Conservation (phyloP, 2,888 invertebrate genomes). For the Chydorus sphaericus region DNA sequence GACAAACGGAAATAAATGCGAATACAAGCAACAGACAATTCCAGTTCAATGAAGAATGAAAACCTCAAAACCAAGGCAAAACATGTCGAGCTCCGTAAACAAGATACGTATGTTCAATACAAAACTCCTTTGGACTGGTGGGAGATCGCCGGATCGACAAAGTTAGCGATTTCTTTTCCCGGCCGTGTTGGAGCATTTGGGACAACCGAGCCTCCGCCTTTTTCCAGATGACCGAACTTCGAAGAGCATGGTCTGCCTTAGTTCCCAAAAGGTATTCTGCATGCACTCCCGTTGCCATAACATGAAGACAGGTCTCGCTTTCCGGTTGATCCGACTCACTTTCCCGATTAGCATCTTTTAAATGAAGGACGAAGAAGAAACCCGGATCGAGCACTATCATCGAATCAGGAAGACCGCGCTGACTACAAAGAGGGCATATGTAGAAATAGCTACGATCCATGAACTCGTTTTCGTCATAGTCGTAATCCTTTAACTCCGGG, state of each 20-base stretch:
- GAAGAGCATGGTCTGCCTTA: not conserved
- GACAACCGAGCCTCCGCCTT: not conserved
- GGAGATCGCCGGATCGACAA: not conserved
- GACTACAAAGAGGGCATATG: not conserved
- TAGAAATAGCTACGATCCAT: not conserved
- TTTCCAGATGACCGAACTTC: not conserved
- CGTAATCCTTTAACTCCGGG: not conserved
- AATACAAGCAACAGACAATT: no score
- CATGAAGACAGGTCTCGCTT: not conserved
- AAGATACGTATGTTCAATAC: not conserved
- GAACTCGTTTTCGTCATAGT: not conserved
- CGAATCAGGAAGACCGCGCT: not conserved
- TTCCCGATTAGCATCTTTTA: no score
- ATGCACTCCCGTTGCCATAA: not conserved
- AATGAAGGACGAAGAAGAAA: not conserved
- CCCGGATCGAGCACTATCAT: not conserved
- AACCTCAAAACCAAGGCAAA: not conserved
- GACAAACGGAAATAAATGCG: no score
- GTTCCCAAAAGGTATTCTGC: not conserved
- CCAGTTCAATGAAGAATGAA: no score
- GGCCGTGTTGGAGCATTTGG: not conserved
- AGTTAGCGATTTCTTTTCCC: no score
- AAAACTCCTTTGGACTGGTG: not conserved
- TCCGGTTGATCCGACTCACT: not conserved
- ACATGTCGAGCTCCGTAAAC: not conserved